Conservation (phyloP, 2,113 vertebrate genomes). For the Phrynocephalus versicolor region DNA sequence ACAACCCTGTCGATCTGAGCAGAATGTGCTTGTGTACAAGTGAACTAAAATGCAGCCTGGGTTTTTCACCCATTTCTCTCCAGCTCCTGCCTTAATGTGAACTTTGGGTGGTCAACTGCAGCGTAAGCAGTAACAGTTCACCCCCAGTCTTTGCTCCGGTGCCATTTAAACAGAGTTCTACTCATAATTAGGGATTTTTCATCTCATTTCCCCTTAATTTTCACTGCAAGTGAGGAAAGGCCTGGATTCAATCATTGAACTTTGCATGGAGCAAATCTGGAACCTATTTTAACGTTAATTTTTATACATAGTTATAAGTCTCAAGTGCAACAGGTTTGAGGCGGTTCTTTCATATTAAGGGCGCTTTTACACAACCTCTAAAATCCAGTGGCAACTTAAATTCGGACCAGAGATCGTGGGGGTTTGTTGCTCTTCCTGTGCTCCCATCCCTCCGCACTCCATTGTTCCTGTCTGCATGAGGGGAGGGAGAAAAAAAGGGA, state of each 20-base stretch:
- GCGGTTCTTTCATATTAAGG: too few relatives aligned
- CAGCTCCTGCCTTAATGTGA: not conserved
- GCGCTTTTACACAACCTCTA: too few relatives aligned
- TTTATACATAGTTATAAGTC: constrained; percentile 12
- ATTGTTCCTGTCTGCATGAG: too few relatives aligned
- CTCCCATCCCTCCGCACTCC: too few relatives aligned
- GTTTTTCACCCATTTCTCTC: not conserved
- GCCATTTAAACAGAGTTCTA: not conserved
- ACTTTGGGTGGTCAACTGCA: not conserved
- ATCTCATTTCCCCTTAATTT: not conserved
- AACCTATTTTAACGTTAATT: not conserved
- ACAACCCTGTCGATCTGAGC: not conserved
- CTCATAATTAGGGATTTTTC: not conserved
- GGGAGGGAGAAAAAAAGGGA: too few relatives aligned
- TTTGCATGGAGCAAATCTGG: constrained; percentile 14
- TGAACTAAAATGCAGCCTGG: not conserved
- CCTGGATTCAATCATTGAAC: not conserved
- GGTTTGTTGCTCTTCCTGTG: too few relatives aligned
- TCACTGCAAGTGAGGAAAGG: not conserved
- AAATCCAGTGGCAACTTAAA: too few relatives aligned
- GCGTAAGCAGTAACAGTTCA: not conserved
- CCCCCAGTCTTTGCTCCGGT: not conserved
- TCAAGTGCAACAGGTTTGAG: not conserved
- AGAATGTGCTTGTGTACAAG: not conserved
- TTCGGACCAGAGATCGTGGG: too few relatives aligned